These are phyloP conservation scores for Onychostoma macrolepis DNA, from an alignment of 2,113 vertebrate genomes.

Conservation along the genomic window DNA sequence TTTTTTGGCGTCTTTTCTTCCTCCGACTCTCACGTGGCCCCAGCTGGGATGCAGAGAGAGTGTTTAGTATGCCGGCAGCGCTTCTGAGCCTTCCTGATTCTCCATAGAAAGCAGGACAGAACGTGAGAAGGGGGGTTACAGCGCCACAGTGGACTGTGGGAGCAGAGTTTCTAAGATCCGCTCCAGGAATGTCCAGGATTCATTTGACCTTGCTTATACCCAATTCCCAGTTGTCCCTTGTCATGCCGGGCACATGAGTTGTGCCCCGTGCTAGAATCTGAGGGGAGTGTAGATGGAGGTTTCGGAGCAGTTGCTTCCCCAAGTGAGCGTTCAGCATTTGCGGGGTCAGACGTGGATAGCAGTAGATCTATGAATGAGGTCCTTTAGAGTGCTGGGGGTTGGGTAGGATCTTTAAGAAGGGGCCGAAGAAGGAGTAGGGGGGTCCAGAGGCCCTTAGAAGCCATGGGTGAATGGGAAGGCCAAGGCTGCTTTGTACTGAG, in stretches of 20 bases:
- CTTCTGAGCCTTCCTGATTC: conserved; percentile 58
- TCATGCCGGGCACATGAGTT: neutral
- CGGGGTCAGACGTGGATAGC: conserved; percentile 18
- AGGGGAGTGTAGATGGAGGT: conserved; percentile 8
- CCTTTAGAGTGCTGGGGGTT: conserved; percentile 49
- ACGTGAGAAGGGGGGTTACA: conserved; percentile 14
- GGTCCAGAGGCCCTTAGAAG: conserved; percentile 49
- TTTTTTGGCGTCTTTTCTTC: conserved; percentile 30
- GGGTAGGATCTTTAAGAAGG: conserved; percentile 46
- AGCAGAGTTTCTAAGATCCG: conserved; percentile 58
- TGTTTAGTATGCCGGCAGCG: conserved; percentile 65
- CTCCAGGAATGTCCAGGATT: conserved; percentile 59
- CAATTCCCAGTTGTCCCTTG: conserved; percentile 26
- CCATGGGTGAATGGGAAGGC: conserved; percentile 55
- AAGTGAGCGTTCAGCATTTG: conserved; percentile 25
- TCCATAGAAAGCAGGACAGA: conserved; percentile 56
- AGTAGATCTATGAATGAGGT: conserved; percentile 49
- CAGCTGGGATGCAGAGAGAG: conserved; percentile 56
- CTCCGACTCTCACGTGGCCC: conserved; percentile 48
- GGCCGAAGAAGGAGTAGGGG: conserved; percentile 30
- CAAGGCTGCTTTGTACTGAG: conserved; percentile 55
- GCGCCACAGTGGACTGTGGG: conserved; percentile 48
- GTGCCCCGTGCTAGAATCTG: neutral
- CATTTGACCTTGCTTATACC: conserved; percentile 53
- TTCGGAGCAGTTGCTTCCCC: conserved; percentile 11